Conservation (phyloP, 2,113 vertebrate species). For the Leptocoma aspasia region DNA sequence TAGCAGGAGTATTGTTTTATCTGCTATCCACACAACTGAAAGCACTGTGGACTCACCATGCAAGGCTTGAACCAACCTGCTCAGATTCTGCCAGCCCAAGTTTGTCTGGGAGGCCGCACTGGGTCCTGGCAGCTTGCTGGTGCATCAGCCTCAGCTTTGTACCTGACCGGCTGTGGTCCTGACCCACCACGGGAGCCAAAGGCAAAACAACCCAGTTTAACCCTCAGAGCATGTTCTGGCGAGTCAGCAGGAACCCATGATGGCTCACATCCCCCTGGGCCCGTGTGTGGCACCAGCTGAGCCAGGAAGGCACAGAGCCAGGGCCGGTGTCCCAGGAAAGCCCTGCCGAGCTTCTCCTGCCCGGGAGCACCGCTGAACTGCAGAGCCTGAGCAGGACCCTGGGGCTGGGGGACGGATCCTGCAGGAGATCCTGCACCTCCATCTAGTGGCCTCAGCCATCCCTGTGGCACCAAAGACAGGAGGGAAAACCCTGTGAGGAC, state of each 20-base stretch:
- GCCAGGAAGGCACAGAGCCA: fast-evolving
- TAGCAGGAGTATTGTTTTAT: background rate
- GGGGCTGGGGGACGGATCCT: background rate
- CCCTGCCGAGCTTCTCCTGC: fast-evolving
- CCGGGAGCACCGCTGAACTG: fast-evolving
- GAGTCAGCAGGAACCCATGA: fast-evolving
- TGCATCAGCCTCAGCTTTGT: background rate
- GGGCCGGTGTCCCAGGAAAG: fast-evolving
- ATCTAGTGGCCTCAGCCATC: background rate
- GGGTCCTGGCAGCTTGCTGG: background rate
- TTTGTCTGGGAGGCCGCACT: fast-evolving
- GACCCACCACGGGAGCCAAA: background rate
- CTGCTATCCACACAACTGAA: background rate
- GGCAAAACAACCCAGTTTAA: background rate
- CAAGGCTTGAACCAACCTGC: background rate
- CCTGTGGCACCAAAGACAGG: background rate
- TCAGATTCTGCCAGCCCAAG: background rate
- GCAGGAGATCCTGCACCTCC: constrained; percentile 34
- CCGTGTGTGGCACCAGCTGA: background rate
- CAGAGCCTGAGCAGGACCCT: fast-evolving
- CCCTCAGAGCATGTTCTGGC: fast-evolving
- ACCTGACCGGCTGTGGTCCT: background rate
- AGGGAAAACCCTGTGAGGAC: background rate
- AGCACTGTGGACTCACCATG: fast-evolving
- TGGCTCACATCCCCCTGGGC: fast-evolving